Percentiles rank a stretch among this genome's conserved stretches.
These are phyloP conservation scores for Drosophila murphyi DNA, from an alignment of 1,140 invertebrate species.

Conservation along the genomic window DNA sequence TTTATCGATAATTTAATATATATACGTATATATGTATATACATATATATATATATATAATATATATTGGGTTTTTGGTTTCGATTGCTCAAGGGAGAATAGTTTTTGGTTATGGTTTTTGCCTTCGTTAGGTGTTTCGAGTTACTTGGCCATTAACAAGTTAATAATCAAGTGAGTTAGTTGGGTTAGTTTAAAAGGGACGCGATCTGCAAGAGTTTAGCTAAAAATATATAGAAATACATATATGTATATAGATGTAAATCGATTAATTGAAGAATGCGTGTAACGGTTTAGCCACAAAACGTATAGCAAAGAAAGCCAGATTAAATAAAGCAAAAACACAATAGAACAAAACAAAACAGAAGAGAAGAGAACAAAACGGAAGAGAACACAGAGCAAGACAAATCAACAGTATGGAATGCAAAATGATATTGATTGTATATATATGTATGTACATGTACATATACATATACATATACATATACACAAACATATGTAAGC, in stretches of 20 bases:
- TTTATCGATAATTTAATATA: constrained; percentile 21
- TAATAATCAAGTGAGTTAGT: constrained; percentile 33
- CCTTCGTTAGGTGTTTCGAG: constrained; percentile 4
- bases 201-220: constrained; percentile 76
- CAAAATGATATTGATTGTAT: not conserved
- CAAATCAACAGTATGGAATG: constrained; percentile 6
- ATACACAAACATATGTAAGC: not conserved
- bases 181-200: constrained; percentile 58
- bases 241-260: constrained; percentile 44
- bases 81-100: constrained; percentile 10
- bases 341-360: constrained; percentile 3
- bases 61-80: constrained; percentile 24
- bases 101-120: constrained; percentile 4
- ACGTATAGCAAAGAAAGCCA: constrained; percentile 23
- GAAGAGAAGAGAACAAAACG: too few species aligned
- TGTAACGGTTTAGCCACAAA: constrained; percentile 45
- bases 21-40: constrained; percentile 6
- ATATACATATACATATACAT: constrained; percentile 6
- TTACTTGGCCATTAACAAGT: constrained; percentile 19
- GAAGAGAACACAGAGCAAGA: constrained; percentile 24
- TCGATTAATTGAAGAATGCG: constrained; percentile 55
- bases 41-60: not conserved
- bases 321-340: constrained; percentile 1
- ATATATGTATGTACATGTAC: constrained; percentile 1
- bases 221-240: constrained; percentile 79